phyloP scores from a whole-genome alignment of 2,113 vertebrate species.

The Salminus brasiliensis region DNA sequence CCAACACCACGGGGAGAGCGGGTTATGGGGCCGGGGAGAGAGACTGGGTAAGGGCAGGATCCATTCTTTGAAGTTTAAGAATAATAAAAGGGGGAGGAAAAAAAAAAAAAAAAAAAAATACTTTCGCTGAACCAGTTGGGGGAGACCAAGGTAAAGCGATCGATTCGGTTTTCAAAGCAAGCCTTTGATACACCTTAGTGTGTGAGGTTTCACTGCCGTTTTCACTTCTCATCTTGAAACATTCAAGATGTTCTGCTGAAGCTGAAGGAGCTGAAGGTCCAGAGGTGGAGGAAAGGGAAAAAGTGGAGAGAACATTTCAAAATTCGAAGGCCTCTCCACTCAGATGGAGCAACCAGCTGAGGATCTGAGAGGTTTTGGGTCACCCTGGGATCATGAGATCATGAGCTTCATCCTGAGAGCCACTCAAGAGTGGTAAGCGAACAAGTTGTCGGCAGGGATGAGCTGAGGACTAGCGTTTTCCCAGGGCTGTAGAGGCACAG shows the following conservation, averaged over 20 bases:
- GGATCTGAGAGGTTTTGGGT: background rate
- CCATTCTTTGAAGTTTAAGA: conserved; percentile 54
- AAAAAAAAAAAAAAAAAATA: background rate
- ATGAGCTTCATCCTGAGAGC: conserved; percentile 36
- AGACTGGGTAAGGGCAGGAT: background rate
- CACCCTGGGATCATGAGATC: conserved; percentile 25
- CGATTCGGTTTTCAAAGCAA: conserved; percentile 43
- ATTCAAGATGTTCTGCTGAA: conserved; percentile 45
- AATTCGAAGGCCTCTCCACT: background rate
- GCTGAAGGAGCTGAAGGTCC: background rate
- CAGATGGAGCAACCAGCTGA: background rate
- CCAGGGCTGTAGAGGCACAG: background rate
- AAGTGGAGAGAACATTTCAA: background rate
- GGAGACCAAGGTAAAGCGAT: conserved; percentile 39
- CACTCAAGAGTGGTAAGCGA: conserved; percentile 38
- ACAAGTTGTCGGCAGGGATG: conserved; percentile 37
- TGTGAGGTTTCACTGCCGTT: conserved; percentile 49
- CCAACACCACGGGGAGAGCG: background rate
- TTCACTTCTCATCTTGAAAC: conserved; percentile 16
- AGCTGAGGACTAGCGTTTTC: conserved; percentile 34
- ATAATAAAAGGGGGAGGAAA: conserved; percentile 31
- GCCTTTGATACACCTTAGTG: conserved; percentile 47
- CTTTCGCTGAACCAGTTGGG: background rate
- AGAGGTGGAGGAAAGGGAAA: background rate
- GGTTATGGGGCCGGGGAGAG: conserved; percentile 12